These are phyloP conservation scores for Zaprionus inermis DNA, from an alignment of 1,140 invertebrate genomes.

Conservation along the genomic window DNA sequence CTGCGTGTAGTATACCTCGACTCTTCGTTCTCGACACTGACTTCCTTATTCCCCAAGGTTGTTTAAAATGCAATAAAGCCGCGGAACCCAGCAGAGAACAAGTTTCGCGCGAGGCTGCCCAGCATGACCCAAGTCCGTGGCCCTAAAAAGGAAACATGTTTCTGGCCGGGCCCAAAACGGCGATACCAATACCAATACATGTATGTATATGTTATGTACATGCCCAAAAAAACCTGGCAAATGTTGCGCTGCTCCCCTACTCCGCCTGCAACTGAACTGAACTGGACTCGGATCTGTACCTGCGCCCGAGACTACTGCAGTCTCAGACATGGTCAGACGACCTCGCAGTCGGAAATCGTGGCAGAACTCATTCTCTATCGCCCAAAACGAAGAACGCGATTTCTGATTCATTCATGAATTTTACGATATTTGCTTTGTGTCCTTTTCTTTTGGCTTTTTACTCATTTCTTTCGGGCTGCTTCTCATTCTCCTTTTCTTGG, in stretches of 20 bases:
- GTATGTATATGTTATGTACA: slow-evolving; percentile 6
- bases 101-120: slow-evolving; percentile 50
- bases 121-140: slow-evolving; percentile 56
- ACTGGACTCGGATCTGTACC: slow-evolving; percentile 12
- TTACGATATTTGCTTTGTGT: slow-evolving; percentile 73
- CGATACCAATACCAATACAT: slow-evolving; percentile 4
- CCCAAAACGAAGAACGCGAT: slow-evolving; percentile 50
- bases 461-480: slow-evolving; percentile 14
- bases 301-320: slow-evolving; percentile 21
- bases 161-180: slow-evolving; percentile 40
- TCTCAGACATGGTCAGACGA: slow-evolving; percentile 24
- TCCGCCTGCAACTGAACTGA: slow-evolving; percentile 7
- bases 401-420: slow-evolving; percentile 79
- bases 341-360: no score
- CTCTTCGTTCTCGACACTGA: slow-evolving; percentile 34
- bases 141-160: slow-evolving; percentile 76
- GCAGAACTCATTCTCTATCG: slow-evolving; percentile 25
- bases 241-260: slow-evolving; percentile 21
- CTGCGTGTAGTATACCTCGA: neutral
- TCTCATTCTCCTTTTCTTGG: neutral
- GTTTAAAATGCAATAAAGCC: slow-evolving; percentile 52
- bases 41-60: slow-evolving; percentile 59
- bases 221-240: slow-evolving; percentile 22
- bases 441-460: slow-evolving; percentile 32
- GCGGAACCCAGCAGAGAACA: slow-evolving; percentile 37